Evolutionary conservation across 2,888 invertebrate species (phyloP).

Genomic region (Amphiduros pacificus): DNA sequence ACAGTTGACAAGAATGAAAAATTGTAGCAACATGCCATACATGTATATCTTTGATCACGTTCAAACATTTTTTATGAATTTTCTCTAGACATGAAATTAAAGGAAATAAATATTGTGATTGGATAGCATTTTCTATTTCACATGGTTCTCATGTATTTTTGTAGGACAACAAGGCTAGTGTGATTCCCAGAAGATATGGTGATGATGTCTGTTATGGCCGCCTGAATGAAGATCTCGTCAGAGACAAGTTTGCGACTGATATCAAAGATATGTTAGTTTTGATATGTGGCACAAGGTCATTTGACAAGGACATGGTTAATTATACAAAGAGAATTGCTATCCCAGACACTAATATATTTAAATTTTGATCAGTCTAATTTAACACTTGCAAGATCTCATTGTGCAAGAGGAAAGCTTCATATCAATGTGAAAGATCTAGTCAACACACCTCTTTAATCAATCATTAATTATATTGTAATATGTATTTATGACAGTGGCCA

Average conservation of each 20-base stretch:
- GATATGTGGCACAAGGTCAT: slow-evolving; percentile 68
- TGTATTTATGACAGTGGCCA: too few relatives aligned
- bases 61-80: too few relatives aligned
- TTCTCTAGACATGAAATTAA: too few relatives aligned
- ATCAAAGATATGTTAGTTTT: slow-evolving; percentile 55
- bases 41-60: too few relatives aligned
- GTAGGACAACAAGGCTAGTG: background rate
- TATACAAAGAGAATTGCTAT: slow-evolving; percentile 30
- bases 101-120: background rate
- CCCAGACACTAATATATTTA: slow-evolving; percentile 32
- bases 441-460: too few relatives aligned
- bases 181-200: slow-evolving; percentile 31
- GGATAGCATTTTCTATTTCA: background rate
- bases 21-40: too few relatives aligned
- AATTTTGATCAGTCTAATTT: too few relatives aligned
- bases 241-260: slow-evolving; percentile 21
- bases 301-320: slow-evolving; percentile 63
- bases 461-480: too few relatives aligned
- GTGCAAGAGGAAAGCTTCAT: too few relatives aligned
- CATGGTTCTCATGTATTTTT: background rate
- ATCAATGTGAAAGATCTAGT: too few relatives aligned
- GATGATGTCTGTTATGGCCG: slow-evolving; percentile 37
- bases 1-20: too few relatives aligned
- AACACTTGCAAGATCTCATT: too few relatives aligned
- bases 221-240: slow-evolving; percentile 26